These are phyloP conservation scores for Oryzias woworae DNA, from an alignment of 2,113 vertebrate species.

Conservation along the genomic window DNA sequence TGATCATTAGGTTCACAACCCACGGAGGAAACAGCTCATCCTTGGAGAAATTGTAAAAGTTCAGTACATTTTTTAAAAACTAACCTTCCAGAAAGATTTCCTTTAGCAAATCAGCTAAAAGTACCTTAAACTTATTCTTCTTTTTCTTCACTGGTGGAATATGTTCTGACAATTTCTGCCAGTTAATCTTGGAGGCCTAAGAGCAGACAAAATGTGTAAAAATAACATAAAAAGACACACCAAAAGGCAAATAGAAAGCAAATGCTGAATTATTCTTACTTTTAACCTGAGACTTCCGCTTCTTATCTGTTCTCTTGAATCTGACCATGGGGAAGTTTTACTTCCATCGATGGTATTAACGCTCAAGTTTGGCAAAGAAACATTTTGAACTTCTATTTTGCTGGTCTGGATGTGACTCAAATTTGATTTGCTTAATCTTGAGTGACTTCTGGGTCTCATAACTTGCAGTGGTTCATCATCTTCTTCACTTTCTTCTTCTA, in stretches of 20 bases:
- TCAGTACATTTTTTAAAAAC: not conserved
- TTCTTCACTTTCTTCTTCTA: conserved; percentile 1
- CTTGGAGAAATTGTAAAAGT: conserved; percentile 17
- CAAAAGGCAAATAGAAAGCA: conserved; percentile 1
- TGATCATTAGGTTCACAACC: conserved; percentile 76
- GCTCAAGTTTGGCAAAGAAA: not conserved
- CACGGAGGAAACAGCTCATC: conserved; percentile 67
- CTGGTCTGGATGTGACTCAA: not conserved
- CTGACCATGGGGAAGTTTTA: not conserved
- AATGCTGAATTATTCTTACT: conserved; percentile 1
- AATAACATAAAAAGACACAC: not conserved
- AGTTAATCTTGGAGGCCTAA: conserved; percentile 1
- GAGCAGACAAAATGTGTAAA: not conserved
- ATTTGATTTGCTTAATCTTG: not conserved
- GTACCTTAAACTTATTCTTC: not conserved
- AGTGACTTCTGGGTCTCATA: conserved; percentile 15
- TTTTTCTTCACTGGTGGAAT: not conserved
- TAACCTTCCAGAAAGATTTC: not conserved
- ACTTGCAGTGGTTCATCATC: conserved; percentile 15
- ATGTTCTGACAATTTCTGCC: not conserved
- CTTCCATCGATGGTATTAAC: not conserved
- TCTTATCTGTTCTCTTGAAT: not conserved
- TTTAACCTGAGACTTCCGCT: not conserved
- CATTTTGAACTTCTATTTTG: not conserved
- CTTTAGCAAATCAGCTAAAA: not conserved